Conservation (phyloP, 2,113 vertebrate genomes). For the Odocoileus hemionus region DNA sequence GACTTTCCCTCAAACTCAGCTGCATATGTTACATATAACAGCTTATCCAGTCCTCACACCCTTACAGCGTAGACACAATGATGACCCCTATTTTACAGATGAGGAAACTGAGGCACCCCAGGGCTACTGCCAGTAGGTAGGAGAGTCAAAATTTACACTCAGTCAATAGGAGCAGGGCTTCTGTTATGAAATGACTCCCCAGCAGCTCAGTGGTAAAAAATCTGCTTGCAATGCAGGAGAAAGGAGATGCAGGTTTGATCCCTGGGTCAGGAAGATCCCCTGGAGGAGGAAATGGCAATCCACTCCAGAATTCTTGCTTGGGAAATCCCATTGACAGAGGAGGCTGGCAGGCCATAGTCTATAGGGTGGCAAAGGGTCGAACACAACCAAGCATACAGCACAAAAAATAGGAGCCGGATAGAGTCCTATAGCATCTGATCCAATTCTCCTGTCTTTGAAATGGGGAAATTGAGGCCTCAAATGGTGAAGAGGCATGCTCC, state of each 20-base stretch:
- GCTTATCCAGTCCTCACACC: not conserved
- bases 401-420: not conserved
- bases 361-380: not conserved
- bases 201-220: not conserved
- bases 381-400: not conserved
- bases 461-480: not conserved
- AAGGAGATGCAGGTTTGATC: not conserved
- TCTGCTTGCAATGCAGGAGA: not conserved
- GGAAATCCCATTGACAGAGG: not conserved
- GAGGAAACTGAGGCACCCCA: not conserved
- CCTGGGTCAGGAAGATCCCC: not conserved
- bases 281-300: not conserved
- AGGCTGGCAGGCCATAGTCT: not conserved
- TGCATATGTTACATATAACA: accelerated
- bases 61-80: accelerated
- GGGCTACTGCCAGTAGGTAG: not conserved
- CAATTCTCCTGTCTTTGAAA: not conserved
- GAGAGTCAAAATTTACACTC: no score
- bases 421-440: not conserved
- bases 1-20: not conserved
- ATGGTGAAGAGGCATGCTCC: not conserved
- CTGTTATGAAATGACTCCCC: not conserved
- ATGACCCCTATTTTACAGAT: not conserved
- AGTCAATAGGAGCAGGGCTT: not conserved
- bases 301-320: not conserved